Conservation (phyloP, 2,113 vertebrate species). For the Gasterosteus nipponicus region DNA sequence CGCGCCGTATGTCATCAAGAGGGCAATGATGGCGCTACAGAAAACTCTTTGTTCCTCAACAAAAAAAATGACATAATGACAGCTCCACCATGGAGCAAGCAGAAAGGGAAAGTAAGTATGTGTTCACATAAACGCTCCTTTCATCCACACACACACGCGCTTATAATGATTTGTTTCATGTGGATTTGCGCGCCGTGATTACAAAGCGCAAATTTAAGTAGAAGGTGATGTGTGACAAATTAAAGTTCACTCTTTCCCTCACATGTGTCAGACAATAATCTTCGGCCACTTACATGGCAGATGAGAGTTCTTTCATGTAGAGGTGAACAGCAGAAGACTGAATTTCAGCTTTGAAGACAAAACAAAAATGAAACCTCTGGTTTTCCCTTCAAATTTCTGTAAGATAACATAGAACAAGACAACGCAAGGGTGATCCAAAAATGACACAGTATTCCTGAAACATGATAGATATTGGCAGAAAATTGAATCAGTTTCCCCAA, state of each 20-base stretch:
- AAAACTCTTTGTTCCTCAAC: constrained; percentile 68
- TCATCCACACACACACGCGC: constrained; percentile 41
- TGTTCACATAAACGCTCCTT: constrained; percentile 26
- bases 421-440: neutral
- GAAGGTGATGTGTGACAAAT: constrained; percentile 55
- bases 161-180: constrained; percentile 65
- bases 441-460: constrained; percentile 12
- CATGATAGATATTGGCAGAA: neutral
- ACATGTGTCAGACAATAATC: constrained; percentile 37
- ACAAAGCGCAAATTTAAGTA: constrained; percentile 65
- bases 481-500: neutral
- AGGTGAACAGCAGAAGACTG: constrained; percentile 26
- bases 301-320: constrained; percentile 37
- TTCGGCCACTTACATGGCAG: constrained; percentile 18
- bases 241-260: constrained; percentile 36
- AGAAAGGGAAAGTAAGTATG: constrained; percentile 53
- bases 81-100: constrained; percentile 40
- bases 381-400: neutral
- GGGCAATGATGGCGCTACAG: constrained; percentile 69
- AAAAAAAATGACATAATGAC: constrained; percentile 75
- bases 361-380: neutral
- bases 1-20: constrained; percentile 52
- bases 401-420: neutral
- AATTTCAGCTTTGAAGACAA: constrained; percentile 30
- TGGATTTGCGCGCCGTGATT: constrained; percentile 60